Percentiles rank a stretch among this genome's conserved stretches.
Evolutionary conservation across 2,113 vertebrate genomes (phyloP).

Genomic region (Vulpes lagopus): DNA sequence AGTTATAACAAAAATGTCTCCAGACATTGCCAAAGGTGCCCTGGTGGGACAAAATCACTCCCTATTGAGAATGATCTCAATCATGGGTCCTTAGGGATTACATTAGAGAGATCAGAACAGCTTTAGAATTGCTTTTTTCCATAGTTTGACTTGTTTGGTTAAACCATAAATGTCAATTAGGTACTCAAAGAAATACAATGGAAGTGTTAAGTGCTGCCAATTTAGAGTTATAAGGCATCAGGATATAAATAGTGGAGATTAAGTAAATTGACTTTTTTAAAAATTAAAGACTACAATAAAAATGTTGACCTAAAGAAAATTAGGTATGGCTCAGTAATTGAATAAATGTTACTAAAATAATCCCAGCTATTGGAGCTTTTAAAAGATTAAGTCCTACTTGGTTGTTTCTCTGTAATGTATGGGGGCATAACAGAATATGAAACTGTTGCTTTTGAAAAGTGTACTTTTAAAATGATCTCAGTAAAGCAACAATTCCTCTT

Average conservation of each 20-base stretch:
- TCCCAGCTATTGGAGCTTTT: background rate
- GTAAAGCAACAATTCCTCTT: background rate
- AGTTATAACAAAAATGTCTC: background rate
- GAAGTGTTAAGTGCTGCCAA: background rate
- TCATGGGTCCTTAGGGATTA: background rate
- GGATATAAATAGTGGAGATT: background rate
- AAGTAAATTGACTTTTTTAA: background rate
- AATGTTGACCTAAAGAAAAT: slow-evolving; percentile 50
- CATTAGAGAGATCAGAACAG: background rate
- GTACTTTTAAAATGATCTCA: slow-evolving; percentile 28
- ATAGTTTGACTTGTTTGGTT: background rate
- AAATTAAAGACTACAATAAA: slow-evolving; percentile 18
- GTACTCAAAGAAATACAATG: background rate
- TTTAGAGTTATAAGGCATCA: background rate
- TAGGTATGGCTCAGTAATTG: background rate
- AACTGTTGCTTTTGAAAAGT: slow-evolving; percentile 35
- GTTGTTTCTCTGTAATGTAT: background rate
- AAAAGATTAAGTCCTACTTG: background rate
- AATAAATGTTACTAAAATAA: slow-evolving; percentile 21
- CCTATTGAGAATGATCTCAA: background rate
- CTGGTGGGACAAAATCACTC: background rate
- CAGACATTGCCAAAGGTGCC: background rate
- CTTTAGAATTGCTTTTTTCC: background rate
- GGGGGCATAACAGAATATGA: background rate
- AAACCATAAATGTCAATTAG: background rate